phyloP scores from a whole-genome alignment of 2,888 invertebrate genomes.

The Merodon equestris region DNA sequence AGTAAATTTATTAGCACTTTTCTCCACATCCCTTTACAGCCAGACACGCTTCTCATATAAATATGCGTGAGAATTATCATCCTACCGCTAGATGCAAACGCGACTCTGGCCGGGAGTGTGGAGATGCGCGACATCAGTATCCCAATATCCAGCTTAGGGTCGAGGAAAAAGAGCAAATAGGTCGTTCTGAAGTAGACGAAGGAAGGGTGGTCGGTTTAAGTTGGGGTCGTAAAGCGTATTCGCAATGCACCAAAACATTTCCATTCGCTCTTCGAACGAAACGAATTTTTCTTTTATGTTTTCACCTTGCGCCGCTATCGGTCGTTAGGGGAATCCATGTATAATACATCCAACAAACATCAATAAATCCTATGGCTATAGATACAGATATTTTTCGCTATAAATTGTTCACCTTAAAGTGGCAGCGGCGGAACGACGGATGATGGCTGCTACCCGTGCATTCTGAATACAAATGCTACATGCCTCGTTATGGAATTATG shows the following conservation, averaged over 20 bases:
- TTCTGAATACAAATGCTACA: constrained; percentile 46
- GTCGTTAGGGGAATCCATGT: constrained; percentile 31
- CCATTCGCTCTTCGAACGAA: constrained; percentile 13
- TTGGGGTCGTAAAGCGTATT: constrained; percentile 42
- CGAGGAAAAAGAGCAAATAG: too few relatives aligned
- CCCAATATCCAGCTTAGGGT: too few relatives aligned
- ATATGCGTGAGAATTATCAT: constrained; percentile 32
- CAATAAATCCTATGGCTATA: too few relatives aligned
- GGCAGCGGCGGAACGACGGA: constrained; percentile 1
- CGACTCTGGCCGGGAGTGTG: too few relatives aligned
- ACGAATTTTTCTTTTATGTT: constrained; percentile 42
- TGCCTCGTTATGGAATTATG: constrained; percentile 37
- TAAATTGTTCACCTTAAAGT: constrained; percentile 40
- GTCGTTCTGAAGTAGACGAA: too few relatives aligned
- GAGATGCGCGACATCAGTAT: too few relatives aligned
- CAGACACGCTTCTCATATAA: constrained; percentile 8
- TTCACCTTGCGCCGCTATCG: constrained; percentile 39
- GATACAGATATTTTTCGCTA: constrained; percentile 3
- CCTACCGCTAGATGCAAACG: constrained; percentile 8
- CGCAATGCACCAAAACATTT: constrained; percentile 36
- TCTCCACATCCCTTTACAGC: constrained; percentile 32
- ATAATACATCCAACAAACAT: too few relatives aligned
- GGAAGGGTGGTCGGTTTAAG: background rate
- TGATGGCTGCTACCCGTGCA: background rate
- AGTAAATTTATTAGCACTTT: constrained; percentile 31